Percentiles rank a stretch among this genome's conserved stretches.
Conservation (phyloP, 2,888 invertebrate species). For the Cheilosia grossa region DNA sequence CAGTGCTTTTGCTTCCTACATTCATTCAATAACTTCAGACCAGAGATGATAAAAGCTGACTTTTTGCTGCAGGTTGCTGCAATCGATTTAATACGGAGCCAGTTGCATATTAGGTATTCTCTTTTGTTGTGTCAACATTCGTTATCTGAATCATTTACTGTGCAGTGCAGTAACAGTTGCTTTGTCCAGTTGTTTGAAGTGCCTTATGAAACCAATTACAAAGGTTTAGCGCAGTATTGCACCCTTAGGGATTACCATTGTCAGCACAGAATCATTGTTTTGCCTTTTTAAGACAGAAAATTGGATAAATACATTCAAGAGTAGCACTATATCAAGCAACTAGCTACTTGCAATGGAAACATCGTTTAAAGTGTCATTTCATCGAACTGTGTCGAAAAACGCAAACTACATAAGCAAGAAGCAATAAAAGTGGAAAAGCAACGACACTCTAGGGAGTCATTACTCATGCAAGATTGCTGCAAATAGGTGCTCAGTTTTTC, state of each 20-base stretch:
- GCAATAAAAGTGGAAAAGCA: constrained; percentile 6
- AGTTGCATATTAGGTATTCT: constrained; percentile 46
- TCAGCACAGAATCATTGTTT: constrained; percentile 1
- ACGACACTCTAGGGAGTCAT: constrained; percentile 23
- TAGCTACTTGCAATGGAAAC: too few species aligned
- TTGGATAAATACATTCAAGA: not conserved
- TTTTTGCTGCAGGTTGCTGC: constrained; percentile 34
- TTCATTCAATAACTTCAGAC: constrained; percentile 44
- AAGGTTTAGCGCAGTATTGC: constrained; percentile 19
- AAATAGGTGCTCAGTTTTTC: not conserved
- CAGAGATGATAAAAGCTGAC: not conserved
- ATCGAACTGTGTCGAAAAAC: constrained; percentile 23
- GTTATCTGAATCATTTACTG: constrained; percentile 39
- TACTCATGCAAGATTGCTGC: constrained; percentile 3
- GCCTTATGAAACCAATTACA: constrained; percentile 38
- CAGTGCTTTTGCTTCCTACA: constrained; percentile 8
- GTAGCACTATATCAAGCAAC: not conserved
- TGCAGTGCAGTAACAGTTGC: constrained; percentile 27
- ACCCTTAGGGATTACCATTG: constrained; percentile 3
- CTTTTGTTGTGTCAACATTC: constrained; percentile 44
- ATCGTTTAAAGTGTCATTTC: constrained; percentile 1
- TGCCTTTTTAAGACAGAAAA: not conserved
- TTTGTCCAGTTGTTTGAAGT: constrained; percentile 17
- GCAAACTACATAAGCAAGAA: constrained; percentile 4
- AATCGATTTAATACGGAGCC: constrained; percentile 26